phyloP scores from a whole-genome alignment of 1,140 invertebrate genomes.

The Hylaeus anthracinus region DNA sequence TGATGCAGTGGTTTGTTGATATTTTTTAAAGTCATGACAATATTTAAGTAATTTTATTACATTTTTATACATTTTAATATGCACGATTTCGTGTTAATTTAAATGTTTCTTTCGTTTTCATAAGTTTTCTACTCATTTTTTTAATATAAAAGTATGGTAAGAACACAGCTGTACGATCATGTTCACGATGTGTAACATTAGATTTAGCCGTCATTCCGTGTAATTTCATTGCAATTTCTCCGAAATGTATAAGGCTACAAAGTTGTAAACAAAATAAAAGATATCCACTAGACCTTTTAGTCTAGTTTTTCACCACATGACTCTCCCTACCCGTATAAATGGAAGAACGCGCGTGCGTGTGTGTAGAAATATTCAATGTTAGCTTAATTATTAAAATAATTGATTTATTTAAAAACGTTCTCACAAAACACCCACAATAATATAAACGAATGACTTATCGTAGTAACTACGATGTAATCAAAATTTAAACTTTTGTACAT shows the following conservation, averaged over 20 bases:
- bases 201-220: constrained; percentile 6
- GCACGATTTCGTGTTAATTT: background rate
- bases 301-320: constrained; percentile 13
- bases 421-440: constrained; percentile 1
- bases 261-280: constrained; percentile 44
- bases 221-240: constrained; percentile 17
- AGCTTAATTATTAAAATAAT: constrained; percentile 6
- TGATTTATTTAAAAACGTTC: constrained; percentile 15
- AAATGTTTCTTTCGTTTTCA: background rate
- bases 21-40: constrained; percentile 42
- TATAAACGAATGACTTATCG: background rate
- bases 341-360: background rate
- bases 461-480: background rate
- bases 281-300: constrained; percentile 37
- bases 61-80: constrained; percentile 35
- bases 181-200: constrained; percentile 19
- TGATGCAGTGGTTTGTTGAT: constrained; percentile 18
- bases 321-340: background rate
- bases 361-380: background rate
- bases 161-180: background rate
- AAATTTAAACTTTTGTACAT: constrained; percentile 14
- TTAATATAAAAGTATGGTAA: constrained; percentile 14
- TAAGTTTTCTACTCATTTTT: background rate
- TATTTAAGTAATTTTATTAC: constrained; percentile 43
- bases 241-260: constrained; percentile 36